Evolutionary conservation across 2,113 vertebrate genomes (phyloP), one percentile per base, ranked within the genome.

Genomic region (Paramisgurnus dabryanus): DNA sequence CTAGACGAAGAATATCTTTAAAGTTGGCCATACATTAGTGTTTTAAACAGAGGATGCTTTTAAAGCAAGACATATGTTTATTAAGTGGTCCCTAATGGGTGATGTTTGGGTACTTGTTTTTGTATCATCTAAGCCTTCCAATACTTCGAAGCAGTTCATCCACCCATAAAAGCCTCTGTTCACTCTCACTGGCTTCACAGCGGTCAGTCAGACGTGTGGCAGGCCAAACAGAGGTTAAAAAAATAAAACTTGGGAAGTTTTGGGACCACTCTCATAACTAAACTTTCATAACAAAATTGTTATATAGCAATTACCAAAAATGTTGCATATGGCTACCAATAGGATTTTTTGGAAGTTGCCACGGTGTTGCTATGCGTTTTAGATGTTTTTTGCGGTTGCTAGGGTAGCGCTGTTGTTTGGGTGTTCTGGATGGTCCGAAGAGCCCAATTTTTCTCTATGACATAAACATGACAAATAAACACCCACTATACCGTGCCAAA

Each of bases 1-100:
- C 73, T 65, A 65, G 57, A 65, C n/a, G 22, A 76, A 34, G 80
- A 61, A 65, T 49, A 82, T 80, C 77, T 80, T 72, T 61, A 80
- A 17, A 49, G 66, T 53, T 71, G 66, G 65, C 27, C 27, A 34
- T 34, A 34, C 27, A 34, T 34, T 3, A 50, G 47, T 11, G 47
- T 49, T 49, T 0, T 50, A 10, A 4, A 11, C 49, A 50, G 12
- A 50, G 4, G 11, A 50, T 50, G 49, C 49, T 50, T 50, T 50
- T 50, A 1, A 50, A 12, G 49, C 9, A 50, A 50, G 12, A 50
- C 49, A 50, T 50, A 4, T 12, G 49, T 50, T 11, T 50, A 12
- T 53, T 15, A 53, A 53, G 12, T n/a, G 17, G 55, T n/a, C 55
- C 8, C n/a, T 18, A n/a, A 18, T 58, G 55, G 6, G 6, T 8